These are phyloP conservation scores for Cryptocephalus primarius DNA, from an alignment of 2,888 invertebrate species.

Conservation along the genomic window DNA sequence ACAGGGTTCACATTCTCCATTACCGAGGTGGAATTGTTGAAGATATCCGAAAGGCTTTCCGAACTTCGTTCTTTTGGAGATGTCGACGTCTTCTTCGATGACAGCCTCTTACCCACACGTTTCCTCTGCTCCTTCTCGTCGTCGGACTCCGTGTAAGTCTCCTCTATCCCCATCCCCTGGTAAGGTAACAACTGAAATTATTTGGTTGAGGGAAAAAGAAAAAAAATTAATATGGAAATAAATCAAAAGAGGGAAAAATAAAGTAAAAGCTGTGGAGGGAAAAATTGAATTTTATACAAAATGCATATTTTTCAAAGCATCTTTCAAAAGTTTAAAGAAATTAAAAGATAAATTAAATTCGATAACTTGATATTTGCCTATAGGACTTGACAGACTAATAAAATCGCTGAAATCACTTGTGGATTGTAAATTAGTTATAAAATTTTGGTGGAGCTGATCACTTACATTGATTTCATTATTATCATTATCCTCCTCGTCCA, in stretches of 20 bases:
- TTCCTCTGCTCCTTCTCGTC: constrained; percentile 25
- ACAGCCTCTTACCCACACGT: constrained; percentile 27
- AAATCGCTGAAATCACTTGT: no score
- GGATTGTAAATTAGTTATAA: no score
- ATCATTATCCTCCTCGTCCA: constrained; percentile 19
- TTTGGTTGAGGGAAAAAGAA: background rate
- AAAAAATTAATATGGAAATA: constrained; percentile 1
- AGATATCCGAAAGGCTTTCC: constrained; percentile 26
- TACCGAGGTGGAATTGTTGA: constrained; percentile 39
- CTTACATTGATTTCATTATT: background rate
- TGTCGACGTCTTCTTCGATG: constrained; percentile 32
- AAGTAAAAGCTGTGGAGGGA: background rate
- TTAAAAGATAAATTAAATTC: no score
- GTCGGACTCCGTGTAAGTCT: constrained; percentile 23
- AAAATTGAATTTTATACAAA: no score
- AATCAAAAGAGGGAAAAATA: background rate
- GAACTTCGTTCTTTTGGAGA: constrained; percentile 20
- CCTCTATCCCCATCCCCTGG: constrained; percentile 19
- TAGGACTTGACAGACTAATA: no score
- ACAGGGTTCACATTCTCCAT: constrained; percentile 22
- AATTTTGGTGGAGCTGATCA: no score
- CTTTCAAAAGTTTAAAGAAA: no score
- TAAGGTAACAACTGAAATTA: background rate
- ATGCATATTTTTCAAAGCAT: no score
- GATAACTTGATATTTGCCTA: no score